Evolutionary conservation across 2,888 invertebrate genomes (phyloP), one percentile per base, ranked within the genome.

Genomic region (Caenorhabditis sp.): DNA sequence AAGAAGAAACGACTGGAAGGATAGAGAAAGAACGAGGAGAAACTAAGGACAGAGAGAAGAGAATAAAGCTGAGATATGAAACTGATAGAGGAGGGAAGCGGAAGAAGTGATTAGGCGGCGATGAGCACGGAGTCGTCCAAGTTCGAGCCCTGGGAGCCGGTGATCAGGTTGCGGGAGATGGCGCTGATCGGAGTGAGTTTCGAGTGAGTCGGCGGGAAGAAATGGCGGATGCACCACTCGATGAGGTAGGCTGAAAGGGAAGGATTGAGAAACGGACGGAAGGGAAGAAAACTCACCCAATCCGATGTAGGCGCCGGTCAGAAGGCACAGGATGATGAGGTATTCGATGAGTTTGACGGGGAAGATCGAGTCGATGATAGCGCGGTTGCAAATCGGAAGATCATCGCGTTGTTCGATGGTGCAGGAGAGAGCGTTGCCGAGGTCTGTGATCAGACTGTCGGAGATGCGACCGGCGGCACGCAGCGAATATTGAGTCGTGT

Each of bases 221-320:
- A 82, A 32, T 81, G 79, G 17, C 79, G 78, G 50, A 83, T 81
- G 58, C 82, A 86, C 65, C 73, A 82, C 46, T 84, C 82, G 71
- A 88, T 88, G 39, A 84, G 53, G 56, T 88, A 88, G 45, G 88
- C 88, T 68, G 68, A 39, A 68, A 68, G 13, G 13, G n/a, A 13
- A 8, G 13, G 17, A 32, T 26, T 61, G n/a, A 26, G 35, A 37
- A 48, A n/a, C 22, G 11, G 37, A 37, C 48, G 8, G 15, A 17
- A 39, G 11, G 17, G 17, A 9, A 4, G 5, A 24, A 8, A 22
- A 43, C 68, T 43, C 9, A 68, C 68, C 68, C 20, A 88, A 78
- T 30, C 77, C 83, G 53, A 88, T 81, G 78, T 88, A 88, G 30
- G 85, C 85, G n/a, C 79, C 80, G 15, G 86, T 88, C 58, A 88